These are phyloP conservation scores for Morone chrysops DNA, from an alignment of 2,113 vertebrate species.

Conservation along the genomic window DNA sequence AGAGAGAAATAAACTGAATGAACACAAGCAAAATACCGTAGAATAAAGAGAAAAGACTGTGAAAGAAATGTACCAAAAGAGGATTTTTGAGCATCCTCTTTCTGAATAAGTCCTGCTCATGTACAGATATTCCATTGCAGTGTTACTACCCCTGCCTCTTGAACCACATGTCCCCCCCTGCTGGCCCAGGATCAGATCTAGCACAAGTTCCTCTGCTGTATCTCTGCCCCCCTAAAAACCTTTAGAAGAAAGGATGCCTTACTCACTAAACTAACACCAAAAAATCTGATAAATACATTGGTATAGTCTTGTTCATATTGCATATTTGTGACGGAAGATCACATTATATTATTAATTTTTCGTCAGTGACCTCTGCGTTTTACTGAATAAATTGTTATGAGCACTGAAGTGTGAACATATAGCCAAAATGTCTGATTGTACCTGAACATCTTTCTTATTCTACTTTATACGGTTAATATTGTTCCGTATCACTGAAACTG, in stretches of 20 bases:
- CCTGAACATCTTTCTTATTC: background rate
- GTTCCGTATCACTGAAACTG: background rate
- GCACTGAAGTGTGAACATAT: no score
- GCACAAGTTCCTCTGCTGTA: constrained; percentile 2
- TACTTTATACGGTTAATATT: background rate
- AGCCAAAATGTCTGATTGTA: no score
- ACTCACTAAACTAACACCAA: background rate
- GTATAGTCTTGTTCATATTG: background rate
- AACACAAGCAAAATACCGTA: no score
- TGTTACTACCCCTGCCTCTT: constrained; percentile 28
- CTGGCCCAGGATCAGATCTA: constrained; percentile 66
- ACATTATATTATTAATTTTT: background rate
- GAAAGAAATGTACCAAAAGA: no score
- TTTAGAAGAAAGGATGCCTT: background rate
- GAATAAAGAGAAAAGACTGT: no score
- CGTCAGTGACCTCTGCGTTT: background rate
- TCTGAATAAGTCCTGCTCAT: background rate
- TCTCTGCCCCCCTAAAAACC: constrained; percentile 5
- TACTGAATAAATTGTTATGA: background rate
- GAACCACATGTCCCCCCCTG: constrained; percentile 74
- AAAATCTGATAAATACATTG: background rate
- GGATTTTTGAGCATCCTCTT: background rate
- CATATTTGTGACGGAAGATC: background rate
- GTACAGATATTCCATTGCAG: background rate
- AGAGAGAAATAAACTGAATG: background rate